Conservation (phyloP, 2,888 invertebrate species). For the Serrognathus titanus region DNA sequence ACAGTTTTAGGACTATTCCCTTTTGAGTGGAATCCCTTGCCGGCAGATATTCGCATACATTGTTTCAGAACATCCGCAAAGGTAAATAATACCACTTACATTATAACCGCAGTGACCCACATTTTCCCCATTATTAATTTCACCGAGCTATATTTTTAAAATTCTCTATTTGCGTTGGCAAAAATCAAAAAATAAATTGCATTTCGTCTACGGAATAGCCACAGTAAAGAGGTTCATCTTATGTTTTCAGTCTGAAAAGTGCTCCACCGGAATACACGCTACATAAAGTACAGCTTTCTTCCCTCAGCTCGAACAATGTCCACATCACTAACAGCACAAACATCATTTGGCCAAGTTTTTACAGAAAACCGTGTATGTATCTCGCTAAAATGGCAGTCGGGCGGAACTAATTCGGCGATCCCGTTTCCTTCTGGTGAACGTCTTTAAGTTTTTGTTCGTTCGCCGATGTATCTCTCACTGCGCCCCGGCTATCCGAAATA, state of each 20-base stretch:
- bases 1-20: neutral
- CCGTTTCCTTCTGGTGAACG: neutral
- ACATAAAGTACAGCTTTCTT: slow-evolving; percentile 2
- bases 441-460: neutral
- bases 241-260: neutral
- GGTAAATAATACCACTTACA: too few relatives aligned
- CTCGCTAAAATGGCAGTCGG: neutral
- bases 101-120: too few relatives aligned
- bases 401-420: slow-evolving; percentile 1
- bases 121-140: neutral
- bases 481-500: too few relatives aligned
- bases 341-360: slow-evolving; percentile 2
- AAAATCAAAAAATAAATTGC: too few relatives aligned
- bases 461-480: neutral
- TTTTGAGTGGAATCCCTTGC: neutral
- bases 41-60: neutral
- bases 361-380: neutral
- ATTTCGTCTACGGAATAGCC: too few relatives aligned
- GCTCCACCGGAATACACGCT: slow-evolving; percentile 1
- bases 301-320: slow-evolving; percentile 1
- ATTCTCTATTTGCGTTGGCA: too few relatives aligned
- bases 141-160: neutral
- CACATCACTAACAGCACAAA: slow-evolving; percentile 1
- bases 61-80: neutral
- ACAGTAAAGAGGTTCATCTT: neutral